Evolutionary conservation across 2,888 invertebrate species (phyloP), one percentile per base, ranked within the genome.

Genomic region (Papilio gigon): DNA sequence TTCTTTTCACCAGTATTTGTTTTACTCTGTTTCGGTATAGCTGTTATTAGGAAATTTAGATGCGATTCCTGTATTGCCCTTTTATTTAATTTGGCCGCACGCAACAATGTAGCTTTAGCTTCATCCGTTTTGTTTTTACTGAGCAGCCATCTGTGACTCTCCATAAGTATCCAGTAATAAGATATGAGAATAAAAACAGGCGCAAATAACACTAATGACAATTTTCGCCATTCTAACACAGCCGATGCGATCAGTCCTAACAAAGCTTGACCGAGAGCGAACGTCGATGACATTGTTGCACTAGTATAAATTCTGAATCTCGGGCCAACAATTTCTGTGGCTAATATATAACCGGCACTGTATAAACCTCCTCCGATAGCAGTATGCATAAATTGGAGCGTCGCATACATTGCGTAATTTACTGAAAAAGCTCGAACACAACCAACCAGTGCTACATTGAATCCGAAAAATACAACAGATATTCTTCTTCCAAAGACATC

Each of bases 311-410:
- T 95, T 40, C 97, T 93, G 67, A 94, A 94, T 73, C 93, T 93
- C 22, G 95, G 95, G 0, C 96, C 96, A 14, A 96, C 96, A 75
- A 96, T 87, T 88, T 97, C 97, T 74, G 96, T 93, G 35, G 94
- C 95, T 93, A 89, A 71, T 84, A 93, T 88, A 71, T 91, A 91
- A n/a, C 83, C 84, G 12, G 90, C 90, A 71, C 90, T 90, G 66
- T 84, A 91, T 14, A 86, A 77, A 20, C 90, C 91, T 3, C 90
- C 90, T 33, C 90, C 90, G 40, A 90, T 78, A n/a, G 89, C 88
- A 5, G 86, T 85, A 70, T 90, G 88, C 71, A 89, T 75, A 72
- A 90, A 87, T 70, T 91, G 90, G 42, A 90, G 73, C 12, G 85
- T 77, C 14, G 84, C 80, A 74, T 89, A 90, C 90, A 90, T 90